These are phyloP conservation scores for Drosophila algonquin DNA, from an alignment of 2,888 invertebrate species.

Conservation along the genomic window DNA sequence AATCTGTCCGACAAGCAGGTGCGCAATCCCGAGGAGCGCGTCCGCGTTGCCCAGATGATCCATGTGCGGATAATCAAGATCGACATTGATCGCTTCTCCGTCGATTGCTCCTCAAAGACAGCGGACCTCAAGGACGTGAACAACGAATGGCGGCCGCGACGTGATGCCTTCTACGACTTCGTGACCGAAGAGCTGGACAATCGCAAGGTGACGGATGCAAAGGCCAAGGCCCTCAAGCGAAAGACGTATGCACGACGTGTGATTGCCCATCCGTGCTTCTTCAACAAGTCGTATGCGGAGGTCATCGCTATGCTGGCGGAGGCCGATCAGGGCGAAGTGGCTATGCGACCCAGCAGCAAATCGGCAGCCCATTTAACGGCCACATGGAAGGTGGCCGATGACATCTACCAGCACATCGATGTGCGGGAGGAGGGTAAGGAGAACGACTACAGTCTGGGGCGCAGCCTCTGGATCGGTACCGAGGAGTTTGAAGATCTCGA, in stretches of 20 bases:
- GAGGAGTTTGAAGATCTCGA: slow-evolving; percentile 99
- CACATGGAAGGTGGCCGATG: slow-evolving; percentile 98
- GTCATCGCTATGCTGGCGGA: slow-evolving; percentile 95
- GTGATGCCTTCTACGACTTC: slow-evolving; percentile 96
- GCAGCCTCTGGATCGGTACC: slow-evolving; percentile 92
- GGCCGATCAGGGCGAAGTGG: slow-evolving; percentile 98
- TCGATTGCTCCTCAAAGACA: slow-evolving; percentile 96
- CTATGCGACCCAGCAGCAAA: slow-evolving; percentile 98
- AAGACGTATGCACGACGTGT: slow-evolving; percentile 94
- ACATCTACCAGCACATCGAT: slow-evolving; percentile 98
- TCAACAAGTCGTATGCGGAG: slow-evolving; percentile 96
- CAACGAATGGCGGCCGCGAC: slow-evolving; percentile 94
- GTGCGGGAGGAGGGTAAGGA: slow-evolving; percentile 97
- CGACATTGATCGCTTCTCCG: slow-evolving; percentile 95
- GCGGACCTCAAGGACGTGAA: slow-evolving; percentile 96
- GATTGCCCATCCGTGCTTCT: slow-evolving; percentile 98
- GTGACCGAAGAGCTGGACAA: slow-evolving; percentile 92
- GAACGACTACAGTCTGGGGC: slow-evolving; percentile 97
- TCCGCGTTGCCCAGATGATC: slow-evolving; percentile 92
- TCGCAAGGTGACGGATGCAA: slow-evolving; percentile 91
- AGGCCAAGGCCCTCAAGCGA: slow-evolving; percentile 81
- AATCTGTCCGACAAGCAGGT: slow-evolving; percentile 97
- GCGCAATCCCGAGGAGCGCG: slow-evolving; percentile 95
- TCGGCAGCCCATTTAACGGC: slow-evolving; percentile 97
- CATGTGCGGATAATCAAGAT: slow-evolving; percentile 97